These are phyloP conservation scores for Amblyjoppa proteus DNA, from an alignment of 2,888 invertebrate genomes.

Conservation along the genomic window DNA sequence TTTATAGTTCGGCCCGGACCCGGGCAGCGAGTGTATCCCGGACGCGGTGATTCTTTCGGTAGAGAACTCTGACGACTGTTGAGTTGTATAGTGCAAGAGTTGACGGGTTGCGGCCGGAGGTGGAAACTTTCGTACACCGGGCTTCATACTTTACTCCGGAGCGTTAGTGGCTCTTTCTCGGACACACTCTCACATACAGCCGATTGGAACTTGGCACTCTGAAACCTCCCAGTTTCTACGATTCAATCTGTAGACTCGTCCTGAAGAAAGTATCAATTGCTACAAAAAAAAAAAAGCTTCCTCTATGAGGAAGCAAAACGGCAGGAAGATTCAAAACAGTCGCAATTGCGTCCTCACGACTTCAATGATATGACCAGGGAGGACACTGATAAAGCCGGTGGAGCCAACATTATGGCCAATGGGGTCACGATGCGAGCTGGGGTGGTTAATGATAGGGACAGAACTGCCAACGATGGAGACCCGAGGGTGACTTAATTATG, in stretches of 20 bases:
- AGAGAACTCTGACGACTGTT: slow-evolving; percentile 51
- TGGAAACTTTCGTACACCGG: slow-evolving; percentile 56
- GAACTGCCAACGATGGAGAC: background rate
- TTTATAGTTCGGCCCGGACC: slow-evolving; percentile 54
- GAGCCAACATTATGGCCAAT: background rate
- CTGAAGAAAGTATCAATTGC: background rate
- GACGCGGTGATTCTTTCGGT: slow-evolving; percentile 56
- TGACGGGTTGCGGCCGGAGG: slow-evolving; percentile 34
- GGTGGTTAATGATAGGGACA: background rate
- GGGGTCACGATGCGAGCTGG: background rate
- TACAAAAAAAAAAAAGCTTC: background rate
- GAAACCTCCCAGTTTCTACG: slow-evolving; percentile 15
- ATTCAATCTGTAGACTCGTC: slow-evolving; percentile 16
- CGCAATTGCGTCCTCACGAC: background rate
- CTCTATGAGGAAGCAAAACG: too few relatives aligned
- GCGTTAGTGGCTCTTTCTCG: slow-evolving; percentile 9
- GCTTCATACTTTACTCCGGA: slow-evolving; percentile 48
- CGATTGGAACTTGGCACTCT: slow-evolving; percentile 51
- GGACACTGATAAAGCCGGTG: too few relatives aligned
- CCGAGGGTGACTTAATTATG: background rate
- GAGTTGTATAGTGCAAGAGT: slow-evolving; percentile 32
- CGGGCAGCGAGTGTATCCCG: slow-evolving; percentile 17
- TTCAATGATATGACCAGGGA: background rate
- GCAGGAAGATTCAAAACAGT: background rate
- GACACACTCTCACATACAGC: background rate